phyloP scores from a whole-genome alignment of 2,888 invertebrate genomes.

The Malachius bipustulatus region DNA sequence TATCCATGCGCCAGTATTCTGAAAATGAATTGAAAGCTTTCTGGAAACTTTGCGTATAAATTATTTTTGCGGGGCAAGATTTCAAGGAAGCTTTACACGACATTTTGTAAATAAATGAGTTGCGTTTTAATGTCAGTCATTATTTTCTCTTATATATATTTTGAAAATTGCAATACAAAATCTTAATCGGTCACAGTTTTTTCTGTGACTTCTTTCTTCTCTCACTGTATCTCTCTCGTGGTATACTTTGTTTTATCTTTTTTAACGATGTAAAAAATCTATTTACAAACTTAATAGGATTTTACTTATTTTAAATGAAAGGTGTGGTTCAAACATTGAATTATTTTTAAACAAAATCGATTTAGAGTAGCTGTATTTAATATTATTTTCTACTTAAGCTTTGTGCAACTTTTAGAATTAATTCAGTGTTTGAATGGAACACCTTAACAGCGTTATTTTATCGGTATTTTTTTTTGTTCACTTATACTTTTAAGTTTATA shows the following conservation, averaged over 20 bases:
- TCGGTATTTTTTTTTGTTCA: slow-evolving; percentile 20
- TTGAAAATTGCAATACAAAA: slow-evolving; percentile 11
- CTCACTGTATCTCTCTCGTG: too few species aligned
- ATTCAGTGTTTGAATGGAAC: slow-evolving; percentile 19
- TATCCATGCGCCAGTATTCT: slow-evolving; percentile 28
- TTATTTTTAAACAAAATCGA: slow-evolving; percentile 11
- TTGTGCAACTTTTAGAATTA: slow-evolving; percentile 22
- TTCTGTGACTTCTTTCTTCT: too few species aligned
- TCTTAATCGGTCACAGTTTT: too few species aligned
- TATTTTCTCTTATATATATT: too few species aligned
- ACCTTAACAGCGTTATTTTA: slow-evolving; percentile 18
- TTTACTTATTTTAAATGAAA: too few species aligned
- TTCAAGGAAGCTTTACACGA: not conserved
- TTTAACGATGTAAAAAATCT: too few species aligned
- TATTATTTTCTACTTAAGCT: slow-evolving; percentile 21
- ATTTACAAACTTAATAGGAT: too few species aligned
- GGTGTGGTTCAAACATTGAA: slow-evolving; percentile 15
- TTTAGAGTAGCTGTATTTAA: slow-evolving; percentile 17
- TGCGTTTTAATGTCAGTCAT: not conserved
- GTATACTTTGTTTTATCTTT: too few species aligned
- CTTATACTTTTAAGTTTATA: slow-evolving; percentile 30
- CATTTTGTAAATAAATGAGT: not conserved
- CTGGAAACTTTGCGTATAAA: slow-evolving; percentile 16
- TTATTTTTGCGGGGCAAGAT: slow-evolving; percentile 8
- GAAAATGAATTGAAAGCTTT: slow-evolving; percentile 18